phyloP scores from a whole-genome alignment of 2,797 vertebrate genomes.

The Arremon brunneinucha region DNA sequence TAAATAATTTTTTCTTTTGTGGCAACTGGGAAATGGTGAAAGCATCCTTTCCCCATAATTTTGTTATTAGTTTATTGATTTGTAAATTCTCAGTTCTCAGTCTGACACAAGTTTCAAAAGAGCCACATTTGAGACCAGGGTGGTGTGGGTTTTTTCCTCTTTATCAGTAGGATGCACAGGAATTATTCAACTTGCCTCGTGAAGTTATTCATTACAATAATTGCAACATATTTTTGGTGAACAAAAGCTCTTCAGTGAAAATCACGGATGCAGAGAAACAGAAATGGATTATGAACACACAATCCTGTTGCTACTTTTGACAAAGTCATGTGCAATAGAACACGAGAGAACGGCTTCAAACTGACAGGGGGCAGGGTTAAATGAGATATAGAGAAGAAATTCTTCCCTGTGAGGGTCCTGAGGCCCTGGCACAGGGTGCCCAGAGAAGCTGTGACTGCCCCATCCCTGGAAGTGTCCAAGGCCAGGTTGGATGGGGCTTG shows the following conservation, averaged over 20 bases:
- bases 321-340: neutral
- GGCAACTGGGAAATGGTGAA: neutral
- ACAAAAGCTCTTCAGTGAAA: neutral
- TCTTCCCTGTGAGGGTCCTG: fast-evolving
- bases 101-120: neutral
- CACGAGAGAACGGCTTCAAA: neutral
- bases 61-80: conserved; percentile 33
- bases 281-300: neutral
- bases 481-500: fast-evolving
- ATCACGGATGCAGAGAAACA: neutral
- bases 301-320: neutral
- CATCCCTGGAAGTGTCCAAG: neutral
- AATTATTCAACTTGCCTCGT: neutral
- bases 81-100: conserved; percentile 14
- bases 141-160: neutral
- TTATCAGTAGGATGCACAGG: neutral
- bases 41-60: neutral
- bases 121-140: neutral
- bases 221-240: neutral
- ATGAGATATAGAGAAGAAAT: neutral
- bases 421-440: neutral
- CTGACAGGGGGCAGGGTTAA: neutral
- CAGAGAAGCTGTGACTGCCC: neutral
- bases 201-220: neutral
- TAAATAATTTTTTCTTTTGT: neutral